These are phyloP conservation scores for Amphiprion percula DNA, from an alignment of 2,113 vertebrate genomes.

Conservation along the genomic window DNA sequence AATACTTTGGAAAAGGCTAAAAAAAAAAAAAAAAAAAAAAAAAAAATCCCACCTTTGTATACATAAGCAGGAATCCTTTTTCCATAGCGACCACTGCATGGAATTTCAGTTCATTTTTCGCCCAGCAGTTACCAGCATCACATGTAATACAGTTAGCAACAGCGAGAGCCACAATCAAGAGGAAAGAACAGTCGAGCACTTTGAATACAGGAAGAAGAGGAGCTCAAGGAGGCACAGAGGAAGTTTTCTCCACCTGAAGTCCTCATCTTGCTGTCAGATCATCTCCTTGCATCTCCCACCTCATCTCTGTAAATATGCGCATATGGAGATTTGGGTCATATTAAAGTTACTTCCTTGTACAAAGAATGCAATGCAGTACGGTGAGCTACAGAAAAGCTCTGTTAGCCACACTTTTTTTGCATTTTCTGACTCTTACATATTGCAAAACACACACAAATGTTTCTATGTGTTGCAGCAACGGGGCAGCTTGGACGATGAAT, in stretches of 20 bases:
- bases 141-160: constrained; percentile 32
- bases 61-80: constrained; percentile 23
- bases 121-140: constrained; percentile 44
- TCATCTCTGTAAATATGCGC: constrained; percentile 71
- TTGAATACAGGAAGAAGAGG: constrained; percentile 37
- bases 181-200: constrained; percentile 66
- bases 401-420: constrained; percentile 28
- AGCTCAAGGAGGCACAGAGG: constrained; percentile 1
- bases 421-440: constrained; percentile 32
- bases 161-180: constrained; percentile 76
- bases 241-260: constrained; percentile 12
- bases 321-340: constrained; percentile 51
- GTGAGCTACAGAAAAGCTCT: constrained; percentile 30
- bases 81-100: constrained; percentile 49
- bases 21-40: constrained; percentile 17
- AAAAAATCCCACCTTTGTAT: neutral
- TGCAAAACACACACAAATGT: constrained; percentile 27
- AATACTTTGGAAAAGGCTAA: neutral
- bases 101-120: neutral
- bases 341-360: constrained; percentile 55
- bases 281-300: constrained; percentile 31
- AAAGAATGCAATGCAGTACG: constrained; percentile 61
- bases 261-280: constrained; percentile 34
- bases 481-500: constrained; percentile 69
- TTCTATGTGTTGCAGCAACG: constrained; percentile 50